These are phyloP conservation scores for Limnothrissa miodon DNA, from an alignment of 2,113 vertebrate genomes.

Conservation along the genomic window DNA sequence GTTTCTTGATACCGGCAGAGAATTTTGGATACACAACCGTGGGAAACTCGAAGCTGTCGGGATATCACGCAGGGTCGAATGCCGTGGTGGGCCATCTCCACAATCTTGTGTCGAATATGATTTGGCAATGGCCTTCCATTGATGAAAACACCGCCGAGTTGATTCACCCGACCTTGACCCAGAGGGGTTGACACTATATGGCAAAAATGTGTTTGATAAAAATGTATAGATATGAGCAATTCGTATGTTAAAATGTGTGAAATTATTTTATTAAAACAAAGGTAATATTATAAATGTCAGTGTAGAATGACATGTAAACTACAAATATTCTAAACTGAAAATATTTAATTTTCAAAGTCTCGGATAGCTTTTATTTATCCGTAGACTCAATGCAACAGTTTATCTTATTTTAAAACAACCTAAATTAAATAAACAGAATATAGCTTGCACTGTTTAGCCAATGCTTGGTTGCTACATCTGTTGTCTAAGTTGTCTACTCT, in stretches of 20 bases:
- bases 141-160: conserved; percentile 98
- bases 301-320: background rate
- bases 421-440: background rate
- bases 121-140: conserved; percentile 94
- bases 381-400: background rate
- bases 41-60: conserved; percentile 90
- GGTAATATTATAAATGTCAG: background rate
- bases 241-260: background rate
- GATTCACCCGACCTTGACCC: conserved; percentile 95
- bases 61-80: conserved; percentile 97
- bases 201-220: background rate
- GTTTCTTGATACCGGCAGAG: conserved; percentile 97
- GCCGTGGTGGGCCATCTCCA: conserved; percentile 98
- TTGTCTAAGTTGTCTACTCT: background rate
- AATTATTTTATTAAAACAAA: conserved; percentile 6
- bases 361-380: background rate
- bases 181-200: conserved; percentile 90
- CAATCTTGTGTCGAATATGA: conserved; percentile 96
- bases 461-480: background rate
- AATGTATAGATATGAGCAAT: background rate
- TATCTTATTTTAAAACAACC: too few species aligned
- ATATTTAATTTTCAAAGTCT: background rate
- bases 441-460: background rate
- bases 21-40: conserved; percentile 97
- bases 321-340: background rate